Conservation (phyloP, 2,113 vertebrate species). For the Festucalex cinctus region DNA sequence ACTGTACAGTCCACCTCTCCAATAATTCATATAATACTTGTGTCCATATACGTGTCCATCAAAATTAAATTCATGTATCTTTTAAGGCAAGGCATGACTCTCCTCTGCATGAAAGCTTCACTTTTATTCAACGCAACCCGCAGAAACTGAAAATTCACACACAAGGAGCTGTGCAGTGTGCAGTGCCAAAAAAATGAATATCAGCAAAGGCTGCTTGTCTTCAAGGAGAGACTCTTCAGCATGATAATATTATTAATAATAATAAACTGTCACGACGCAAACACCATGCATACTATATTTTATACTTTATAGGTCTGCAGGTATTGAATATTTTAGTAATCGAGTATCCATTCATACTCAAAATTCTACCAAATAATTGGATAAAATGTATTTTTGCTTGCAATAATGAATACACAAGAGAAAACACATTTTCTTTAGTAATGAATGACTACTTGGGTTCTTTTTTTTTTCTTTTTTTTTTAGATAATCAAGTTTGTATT, state of each 20-base stretch:
- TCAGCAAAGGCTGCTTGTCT: conserved; percentile 19
- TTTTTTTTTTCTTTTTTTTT: too few relatives aligned
- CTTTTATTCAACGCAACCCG: conserved; percentile 24
- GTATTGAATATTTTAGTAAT: too few relatives aligned
- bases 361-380: too few relatives aligned
- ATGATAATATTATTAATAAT: not conserved
- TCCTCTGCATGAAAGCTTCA: conserved; percentile 10
- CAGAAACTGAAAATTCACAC: conserved; percentile 32
- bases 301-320: too few relatives aligned
- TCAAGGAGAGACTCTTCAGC: conserved; percentile 5
- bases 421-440: too few relatives aligned
- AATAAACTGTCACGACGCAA: not conserved
- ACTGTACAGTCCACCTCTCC: not conserved
- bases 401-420: too few relatives aligned
- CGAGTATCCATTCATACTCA: too few relatives aligned
- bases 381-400: too few relatives aligned
- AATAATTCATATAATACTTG: too few relatives aligned
- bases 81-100: conserved; percentile 9
- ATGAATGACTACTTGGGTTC: too few relatives aligned
- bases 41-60: too few relatives aligned
- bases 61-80: not conserved
- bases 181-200: conserved; percentile 23
- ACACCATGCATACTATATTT: not conserved
- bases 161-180: conserved; percentile 8
- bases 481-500: too few relatives aligned